Conservation (phyloP, 2,113 vertebrate genomes). For the Garra rufa region DNA sequence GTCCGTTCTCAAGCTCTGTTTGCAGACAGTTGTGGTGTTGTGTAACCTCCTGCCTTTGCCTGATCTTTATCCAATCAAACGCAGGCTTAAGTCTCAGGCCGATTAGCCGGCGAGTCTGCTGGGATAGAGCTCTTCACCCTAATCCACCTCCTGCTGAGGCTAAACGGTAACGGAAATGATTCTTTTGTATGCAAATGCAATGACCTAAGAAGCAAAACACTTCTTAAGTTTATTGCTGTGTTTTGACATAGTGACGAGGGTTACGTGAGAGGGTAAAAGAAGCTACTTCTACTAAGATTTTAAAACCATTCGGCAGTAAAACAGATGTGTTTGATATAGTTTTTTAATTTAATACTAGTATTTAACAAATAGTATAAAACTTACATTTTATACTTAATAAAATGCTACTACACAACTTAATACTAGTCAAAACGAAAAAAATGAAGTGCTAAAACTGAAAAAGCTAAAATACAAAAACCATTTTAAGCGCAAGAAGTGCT, state of each 20-base stretch:
- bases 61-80: slow-evolving; percentile 45
- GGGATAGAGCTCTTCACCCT: slow-evolving; percentile 13
- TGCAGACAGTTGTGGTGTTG: slow-evolving; percentile 7
- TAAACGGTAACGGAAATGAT: neutral
- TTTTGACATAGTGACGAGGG: neutral
- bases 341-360: neutral
- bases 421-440: neutral
- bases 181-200: slow-evolving; percentile 29
- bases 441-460: neutral
- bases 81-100: slow-evolving; percentile 20
- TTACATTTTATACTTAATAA: neutral
- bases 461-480: too few relatives aligned
- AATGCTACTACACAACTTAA: neutral
- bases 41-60: slow-evolving; percentile 15
- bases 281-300: neutral
- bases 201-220: slow-evolving; percentile 9
- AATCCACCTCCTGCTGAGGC: slow-evolving; percentile 11
- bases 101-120: slow-evolving; percentile 13
- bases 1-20: neutral
- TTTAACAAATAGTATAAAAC: too few relatives aligned
- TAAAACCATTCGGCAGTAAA: neutral
- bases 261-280: neutral
- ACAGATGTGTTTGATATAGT: neutral
- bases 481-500: too few relatives aligned
- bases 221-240: neutral